phyloP scores from a whole-genome alignment of 2,888 invertebrate genomes.

The Octodonta nipae region DNA sequence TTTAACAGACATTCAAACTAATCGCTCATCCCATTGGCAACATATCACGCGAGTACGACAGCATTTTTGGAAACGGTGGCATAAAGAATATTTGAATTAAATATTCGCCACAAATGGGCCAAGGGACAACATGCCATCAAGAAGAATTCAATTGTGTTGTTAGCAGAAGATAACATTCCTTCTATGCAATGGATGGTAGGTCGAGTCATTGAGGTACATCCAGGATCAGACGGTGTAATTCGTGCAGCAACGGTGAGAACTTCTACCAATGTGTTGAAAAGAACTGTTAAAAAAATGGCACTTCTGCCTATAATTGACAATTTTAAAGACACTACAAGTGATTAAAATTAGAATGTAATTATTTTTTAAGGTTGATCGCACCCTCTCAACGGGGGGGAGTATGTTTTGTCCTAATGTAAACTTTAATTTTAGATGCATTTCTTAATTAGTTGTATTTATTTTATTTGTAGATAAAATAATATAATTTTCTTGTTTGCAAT shows the following conservation, averaged over 20 bases:
- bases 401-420: too few species aligned
- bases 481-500: too few species aligned
- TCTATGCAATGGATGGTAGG: background rate
- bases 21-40: constrained; percentile 16
- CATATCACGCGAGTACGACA: constrained; percentile 15
- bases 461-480: too few species aligned
- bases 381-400: too few species aligned
- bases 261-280: too few species aligned
- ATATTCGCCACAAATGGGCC: constrained; percentile 13
- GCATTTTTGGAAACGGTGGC: constrained; percentile 18
- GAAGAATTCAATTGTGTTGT: background rate
- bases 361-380: too few species aligned
- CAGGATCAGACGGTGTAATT: background rate
- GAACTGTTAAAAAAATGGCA: too few species aligned
- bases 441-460: too few species aligned
- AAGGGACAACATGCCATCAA: background rate
- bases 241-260: background rate
- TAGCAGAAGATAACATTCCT: background rate
- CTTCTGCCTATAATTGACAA: too few species aligned
- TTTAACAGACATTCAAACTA: constrained; percentile 8
- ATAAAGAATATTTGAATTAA: constrained; percentile 20
- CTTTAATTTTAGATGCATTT: too few species aligned
- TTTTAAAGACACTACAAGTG: too few species aligned
- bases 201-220: background rate
- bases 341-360: too few species aligned